phyloP scores from a whole-genome alignment of 2,888 invertebrate species.

The Stenotaenia linearis region DNA sequence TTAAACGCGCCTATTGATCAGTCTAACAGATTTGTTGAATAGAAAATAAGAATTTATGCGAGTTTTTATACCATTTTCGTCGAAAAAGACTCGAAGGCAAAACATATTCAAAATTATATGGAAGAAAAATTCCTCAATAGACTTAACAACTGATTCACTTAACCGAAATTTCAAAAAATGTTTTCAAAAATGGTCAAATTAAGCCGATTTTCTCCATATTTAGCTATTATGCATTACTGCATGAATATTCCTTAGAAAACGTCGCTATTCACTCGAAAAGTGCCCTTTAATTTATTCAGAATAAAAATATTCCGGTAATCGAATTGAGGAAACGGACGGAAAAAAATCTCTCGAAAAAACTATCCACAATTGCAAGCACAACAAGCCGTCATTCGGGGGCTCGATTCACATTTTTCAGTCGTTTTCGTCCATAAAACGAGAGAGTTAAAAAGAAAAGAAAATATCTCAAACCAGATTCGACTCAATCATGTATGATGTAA shows the following conservation, averaged over 20 bases:
- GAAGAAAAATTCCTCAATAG: neutral
- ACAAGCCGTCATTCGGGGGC: neutral
- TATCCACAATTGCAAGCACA: neutral
- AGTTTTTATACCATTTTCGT: too few species aligned
- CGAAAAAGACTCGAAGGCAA: too few species aligned
- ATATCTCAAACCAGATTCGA: neutral
- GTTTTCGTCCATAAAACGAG: neutral
- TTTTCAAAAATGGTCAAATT: neutral
- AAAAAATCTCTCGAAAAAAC: neutral
- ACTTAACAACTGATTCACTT: too few species aligned
- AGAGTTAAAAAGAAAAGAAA: neutral
- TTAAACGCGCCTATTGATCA: neutral
- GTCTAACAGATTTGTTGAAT: too few species aligned
- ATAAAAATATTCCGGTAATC: neutral
- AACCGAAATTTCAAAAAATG: neutral
- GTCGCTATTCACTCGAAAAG: neutral
- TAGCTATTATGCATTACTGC: neutral
- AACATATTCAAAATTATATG: too few species aligned
- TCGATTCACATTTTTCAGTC: neutral
- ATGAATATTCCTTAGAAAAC: neutral
- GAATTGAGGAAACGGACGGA: neutral
- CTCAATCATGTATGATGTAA: neutral
- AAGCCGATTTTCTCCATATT: neutral
- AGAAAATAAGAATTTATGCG: too few species aligned
- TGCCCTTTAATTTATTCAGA: neutral